A percentile compares a stretch with the other conserved stretches of the same genome.
Evolutionary conservation across 2,797 vertebrate species (phyloP).

Genomic region (Pseudotriccus pelzelni): DNA sequence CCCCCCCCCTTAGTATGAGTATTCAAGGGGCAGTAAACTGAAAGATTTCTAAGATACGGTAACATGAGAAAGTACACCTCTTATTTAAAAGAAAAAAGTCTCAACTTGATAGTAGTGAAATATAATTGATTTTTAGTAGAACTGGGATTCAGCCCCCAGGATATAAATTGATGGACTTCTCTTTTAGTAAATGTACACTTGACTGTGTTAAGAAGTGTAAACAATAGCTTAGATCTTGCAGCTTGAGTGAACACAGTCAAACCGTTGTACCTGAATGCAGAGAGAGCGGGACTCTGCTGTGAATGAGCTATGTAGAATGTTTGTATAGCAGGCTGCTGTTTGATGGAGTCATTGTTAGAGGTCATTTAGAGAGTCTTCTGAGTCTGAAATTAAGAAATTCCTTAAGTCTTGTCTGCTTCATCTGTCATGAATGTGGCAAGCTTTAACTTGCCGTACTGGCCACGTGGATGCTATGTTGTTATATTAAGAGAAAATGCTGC

Average conservation of each 20-base stretch:
- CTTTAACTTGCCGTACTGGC: neutral
- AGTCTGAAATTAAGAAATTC: neutral
- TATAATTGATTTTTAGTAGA: neutral
- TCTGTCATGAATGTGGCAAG: rapidly evolving
- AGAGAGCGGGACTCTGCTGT: neutral
- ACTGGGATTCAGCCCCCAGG: neutral
- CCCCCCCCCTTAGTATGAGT: neutral
- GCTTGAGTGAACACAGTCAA: neutral
- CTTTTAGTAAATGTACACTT: neutral
- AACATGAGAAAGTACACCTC: neutral
- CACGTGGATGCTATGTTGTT: neutral
- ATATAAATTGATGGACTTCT: neutral
- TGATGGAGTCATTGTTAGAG: neutral
- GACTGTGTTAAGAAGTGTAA: neutral
- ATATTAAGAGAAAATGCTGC: neutral
- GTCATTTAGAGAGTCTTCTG: neutral
- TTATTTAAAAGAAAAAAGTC: neutral
- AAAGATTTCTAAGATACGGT: neutral
- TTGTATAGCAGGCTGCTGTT: neutral
- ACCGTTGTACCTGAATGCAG: neutral
- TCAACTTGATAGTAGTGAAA: neutral
- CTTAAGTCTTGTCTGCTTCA: neutral
- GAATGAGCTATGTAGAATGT: neutral
- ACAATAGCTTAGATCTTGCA: neutral
- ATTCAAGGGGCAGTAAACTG: neutral